A percentile compares a stretch with the other conserved stretches of the same genome.
Conservation (phyloP, 2,113 vertebrate genomes). For the Alces alces region DNA sequence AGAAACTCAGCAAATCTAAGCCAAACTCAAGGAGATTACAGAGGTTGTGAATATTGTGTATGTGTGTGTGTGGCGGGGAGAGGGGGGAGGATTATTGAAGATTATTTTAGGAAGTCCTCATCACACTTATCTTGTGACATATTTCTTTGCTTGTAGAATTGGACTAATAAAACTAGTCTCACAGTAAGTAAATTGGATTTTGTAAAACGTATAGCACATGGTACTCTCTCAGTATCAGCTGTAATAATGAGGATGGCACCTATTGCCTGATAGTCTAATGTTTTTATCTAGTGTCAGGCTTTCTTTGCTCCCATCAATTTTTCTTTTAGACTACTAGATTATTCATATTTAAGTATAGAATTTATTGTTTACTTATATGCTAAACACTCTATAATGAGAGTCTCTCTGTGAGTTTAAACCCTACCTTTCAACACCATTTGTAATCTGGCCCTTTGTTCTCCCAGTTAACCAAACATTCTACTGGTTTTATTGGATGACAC, state of each 20-base stretch:
- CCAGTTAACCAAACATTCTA: not conserved
- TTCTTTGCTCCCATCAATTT: not conserved
- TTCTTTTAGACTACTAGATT: not conserved
- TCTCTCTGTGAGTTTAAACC: not conserved
- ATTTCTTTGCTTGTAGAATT: not conserved
- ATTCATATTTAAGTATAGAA: not conserved
- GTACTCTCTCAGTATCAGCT: not conserved
- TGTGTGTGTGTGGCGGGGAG: accelerated
- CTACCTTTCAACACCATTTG: not conserved
- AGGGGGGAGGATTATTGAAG: not conserved
- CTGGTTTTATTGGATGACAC: not conserved
- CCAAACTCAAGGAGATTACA: not conserved
- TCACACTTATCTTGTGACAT: not conserved
- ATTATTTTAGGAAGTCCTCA: not conserved
- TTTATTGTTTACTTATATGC: not conserved
- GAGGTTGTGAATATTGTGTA: not conserved
- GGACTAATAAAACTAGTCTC: not conserved
- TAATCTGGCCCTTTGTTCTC: not conserved
- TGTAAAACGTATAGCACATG: not conserved
- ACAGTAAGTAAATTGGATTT: not conserved
- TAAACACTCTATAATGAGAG: not conserved
- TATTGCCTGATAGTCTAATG: not conserved
- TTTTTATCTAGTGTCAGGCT: not conserved
- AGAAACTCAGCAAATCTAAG: not conserved
- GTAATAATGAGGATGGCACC: not conserved